phyloP scores from a whole-genome alignment of 2,113 vertebrate genomes.

The Heterotilapia buettikoferi region DNA sequence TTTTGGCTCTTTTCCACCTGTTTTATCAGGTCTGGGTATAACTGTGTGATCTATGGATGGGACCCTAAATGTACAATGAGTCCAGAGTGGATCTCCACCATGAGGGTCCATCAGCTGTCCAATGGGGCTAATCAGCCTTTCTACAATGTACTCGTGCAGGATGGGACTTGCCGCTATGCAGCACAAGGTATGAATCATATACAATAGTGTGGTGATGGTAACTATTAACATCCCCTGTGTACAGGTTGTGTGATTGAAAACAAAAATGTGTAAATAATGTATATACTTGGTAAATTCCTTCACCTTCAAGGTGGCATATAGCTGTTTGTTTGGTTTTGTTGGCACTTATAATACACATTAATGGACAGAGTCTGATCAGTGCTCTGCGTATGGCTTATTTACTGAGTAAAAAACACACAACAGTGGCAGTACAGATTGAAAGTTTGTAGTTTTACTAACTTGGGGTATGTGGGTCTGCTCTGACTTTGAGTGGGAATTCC shows the following conservation, averaged over 20 bases:
- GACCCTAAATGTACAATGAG: slow-evolving; percentile 97
- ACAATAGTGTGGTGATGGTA: not conserved
- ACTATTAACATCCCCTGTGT: not conserved
- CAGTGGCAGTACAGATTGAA: not conserved
- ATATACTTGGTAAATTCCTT: not conserved
- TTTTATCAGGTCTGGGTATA: slow-evolving; percentile 83
- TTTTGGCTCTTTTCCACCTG: not conserved
- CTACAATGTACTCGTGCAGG: slow-evolving; percentile 94
- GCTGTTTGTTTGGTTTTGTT: not conserved
- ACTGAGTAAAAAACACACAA: not conserved
- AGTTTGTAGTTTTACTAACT: not conserved
- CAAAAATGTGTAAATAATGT: not conserved
- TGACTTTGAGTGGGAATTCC: not conserved
- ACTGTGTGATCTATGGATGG: slow-evolving; percentile 96
- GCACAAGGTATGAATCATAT: slow-evolving; percentile 79
- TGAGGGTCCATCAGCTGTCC: slow-evolving; percentile 91
- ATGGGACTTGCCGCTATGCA: slow-evolving; percentile 90
- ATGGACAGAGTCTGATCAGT: not conserved
- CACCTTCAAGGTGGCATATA: not conserved
- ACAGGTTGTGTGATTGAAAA: not conserved
- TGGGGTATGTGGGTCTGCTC: not conserved
- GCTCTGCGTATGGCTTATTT: not conserved
- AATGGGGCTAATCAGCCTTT: slow-evolving; percentile 90
- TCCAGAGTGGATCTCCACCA: slow-evolving; percentile 93
- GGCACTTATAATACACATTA: not conserved